Evolutionary conservation across 2,113 vertebrate species (phyloP), one percentile per base, ranked within the genome.

Genomic region (Neofelis nebulosa): DNA sequence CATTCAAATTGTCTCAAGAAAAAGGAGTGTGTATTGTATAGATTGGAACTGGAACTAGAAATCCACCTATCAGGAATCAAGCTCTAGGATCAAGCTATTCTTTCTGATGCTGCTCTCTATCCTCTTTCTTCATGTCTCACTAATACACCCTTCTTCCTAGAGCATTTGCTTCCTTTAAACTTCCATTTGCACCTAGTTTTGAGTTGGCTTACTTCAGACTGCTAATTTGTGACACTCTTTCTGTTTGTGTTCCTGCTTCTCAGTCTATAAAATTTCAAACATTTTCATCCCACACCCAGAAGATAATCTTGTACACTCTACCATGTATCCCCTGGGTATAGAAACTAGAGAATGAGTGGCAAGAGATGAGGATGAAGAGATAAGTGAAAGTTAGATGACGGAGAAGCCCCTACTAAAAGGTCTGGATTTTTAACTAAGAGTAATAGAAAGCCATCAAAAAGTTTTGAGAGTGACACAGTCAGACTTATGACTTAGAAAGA

Each of bases 401-500:
- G 13, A 87, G 29, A 97, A 36, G 48, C 15, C 81, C 8, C 16
- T 41, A 66, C 25, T 74, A 38, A 79, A 16, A 25, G 48, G 50
- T 91, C 82, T 91, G 84, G 16, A 50, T 50, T 89, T 96, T 94
- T 23, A 63, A 7, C 21, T 25, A 21, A 76, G 23, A 89, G 19
- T 73, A 82, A 57, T 31, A 93, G 57, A 57, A 90, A 85, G 41
- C 19, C n/a, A 55, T 45, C 6, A 69, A 36, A 48, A 65, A 16
- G 4, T 79, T 90, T 95, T 57, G 61, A 65, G 12, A 27, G 6
- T 16, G n/a, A 63, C 33, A 90, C 19, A 48, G 52, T 69, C 68
- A 90, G 31, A 95, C 41, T 45, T 95, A 68, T 45, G 27, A 91
- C 94, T 89, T 81, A 50, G 69, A 48, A 85, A 84, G 55, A 85